phyloP scores from a whole-genome alignment of 2,888 invertebrate genomes.

The Eulithis testata region DNA sequence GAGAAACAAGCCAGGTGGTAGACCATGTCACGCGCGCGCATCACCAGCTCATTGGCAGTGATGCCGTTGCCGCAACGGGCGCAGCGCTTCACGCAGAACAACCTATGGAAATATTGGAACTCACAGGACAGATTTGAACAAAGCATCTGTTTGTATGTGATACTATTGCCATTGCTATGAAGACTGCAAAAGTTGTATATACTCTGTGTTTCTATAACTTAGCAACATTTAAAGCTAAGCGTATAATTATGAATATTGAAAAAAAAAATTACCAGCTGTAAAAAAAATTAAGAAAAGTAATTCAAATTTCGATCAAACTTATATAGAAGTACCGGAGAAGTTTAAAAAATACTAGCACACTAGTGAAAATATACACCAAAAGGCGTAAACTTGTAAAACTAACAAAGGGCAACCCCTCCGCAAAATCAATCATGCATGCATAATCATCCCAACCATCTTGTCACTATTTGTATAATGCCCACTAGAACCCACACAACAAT shows the following conservation, averaged over 20 bases:
- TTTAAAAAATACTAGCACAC: too few species aligned
- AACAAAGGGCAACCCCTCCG: conserved; percentile 33
- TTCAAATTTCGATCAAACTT: too few species aligned
- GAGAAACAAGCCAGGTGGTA: conserved; percentile 96
- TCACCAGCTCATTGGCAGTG: conserved; percentile 94
- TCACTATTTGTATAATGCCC: conserved; percentile 42
- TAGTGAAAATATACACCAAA: conserved; percentile 16
- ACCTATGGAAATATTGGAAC: conserved; percentile 83
- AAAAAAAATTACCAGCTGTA: too few species aligned
- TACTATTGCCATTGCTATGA: too few species aligned
- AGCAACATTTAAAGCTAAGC: too few species aligned
- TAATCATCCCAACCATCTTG: conserved; percentile 47
- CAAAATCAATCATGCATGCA: conserved; percentile 54
- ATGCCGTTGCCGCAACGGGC: conserved; percentile 94
- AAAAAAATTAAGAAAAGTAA: too few species aligned
- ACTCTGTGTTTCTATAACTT: too few species aligned
- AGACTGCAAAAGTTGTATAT: too few species aligned
- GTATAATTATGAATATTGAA: too few species aligned
- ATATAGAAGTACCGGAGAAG: too few species aligned
- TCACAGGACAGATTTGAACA: neutral
- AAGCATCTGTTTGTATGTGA: too few species aligned
- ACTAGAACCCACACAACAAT: conserved; percentile 51
- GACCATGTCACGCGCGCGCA: conserved; percentile 94
- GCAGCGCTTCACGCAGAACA: conserved; percentile 94
- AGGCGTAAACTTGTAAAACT: conserved; percentile 31